Evolutionary conservation across 2,113 vertebrate genomes (phyloP), one percentile per base, ranked within the genome.

Genomic region (Channa maculata): DNA sequence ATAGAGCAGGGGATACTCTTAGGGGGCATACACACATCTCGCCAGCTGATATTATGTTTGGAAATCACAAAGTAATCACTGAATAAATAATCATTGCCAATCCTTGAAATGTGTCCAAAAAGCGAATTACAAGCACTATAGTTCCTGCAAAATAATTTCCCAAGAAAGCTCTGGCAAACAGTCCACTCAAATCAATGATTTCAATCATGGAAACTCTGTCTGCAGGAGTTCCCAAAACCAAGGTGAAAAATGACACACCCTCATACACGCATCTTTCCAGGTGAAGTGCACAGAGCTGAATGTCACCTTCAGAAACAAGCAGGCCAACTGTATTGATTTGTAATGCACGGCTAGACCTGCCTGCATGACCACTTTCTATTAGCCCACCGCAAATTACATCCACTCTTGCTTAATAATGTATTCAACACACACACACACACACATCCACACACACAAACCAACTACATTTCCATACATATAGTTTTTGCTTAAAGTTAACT

Each of bases 221-320:
- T 41, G 39, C 39, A 41, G 39, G 39, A 41, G 39, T 43, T 36
- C 37, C 70, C 33, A 54, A 54, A 61, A 52, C 48, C 52, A 43
- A 73, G 34, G 39, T 6, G 11, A 59, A 38, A 62, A 10, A 34
- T 65, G 38, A 53, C 11, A 51, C 37, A 54, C 52, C 44, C 37
- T 33, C 71, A 46, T 58, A 51, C 61, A 69, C 55, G 49, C 79
- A 77, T 71, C 72, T 65, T 65, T 51, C 59, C 82, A 86, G 82
- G 87, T 87, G 38, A 81, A 54, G 41, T 8, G 46, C 11, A 15
- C 4, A 8, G 43, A 53, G 41, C 80, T 71, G 65, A 88, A 88
- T 71, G 91, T 89, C 90, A 91, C 86, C 83, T 87, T 91, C 87
- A 89, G 58, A 62, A 48, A 65, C 0, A 34, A 61, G 78, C 38